Evolutionary conservation across 2,797 vertebrate genomes (phyloP).

Genomic region (Acomys russatus): DNA sequence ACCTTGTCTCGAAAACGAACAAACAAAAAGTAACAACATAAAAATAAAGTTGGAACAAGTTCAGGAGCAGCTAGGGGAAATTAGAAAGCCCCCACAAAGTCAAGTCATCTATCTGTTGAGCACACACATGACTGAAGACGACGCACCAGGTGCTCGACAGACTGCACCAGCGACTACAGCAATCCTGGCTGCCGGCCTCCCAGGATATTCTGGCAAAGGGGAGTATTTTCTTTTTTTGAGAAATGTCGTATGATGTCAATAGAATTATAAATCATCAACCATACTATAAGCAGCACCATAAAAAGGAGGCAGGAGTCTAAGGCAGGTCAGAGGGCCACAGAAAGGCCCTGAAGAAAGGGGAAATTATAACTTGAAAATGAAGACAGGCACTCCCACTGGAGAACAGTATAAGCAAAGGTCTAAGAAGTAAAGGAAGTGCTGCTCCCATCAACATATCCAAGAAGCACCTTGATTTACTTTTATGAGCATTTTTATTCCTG

Average conservation of each 20-base stretch:
- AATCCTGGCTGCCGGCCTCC: background rate
- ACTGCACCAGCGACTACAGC: background rate
- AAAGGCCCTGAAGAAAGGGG: background rate
- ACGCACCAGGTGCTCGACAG: background rate
- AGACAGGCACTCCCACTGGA: background rate
- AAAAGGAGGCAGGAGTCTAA: background rate
- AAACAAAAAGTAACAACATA: too few species aligned
- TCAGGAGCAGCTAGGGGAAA: too few species aligned
- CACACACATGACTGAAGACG: background rate
- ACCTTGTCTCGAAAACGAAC: too few species aligned
- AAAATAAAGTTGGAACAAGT: too few species aligned
- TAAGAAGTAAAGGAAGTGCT: background rate
- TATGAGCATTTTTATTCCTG: background rate
- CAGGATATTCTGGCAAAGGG: slow-evolving; percentile 5
- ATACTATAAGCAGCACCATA: background rate
- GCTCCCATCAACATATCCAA: background rate
- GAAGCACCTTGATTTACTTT: background rate
- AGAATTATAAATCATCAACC: slow-evolving; percentile 19
- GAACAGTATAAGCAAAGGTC: background rate
- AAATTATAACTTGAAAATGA: background rate
- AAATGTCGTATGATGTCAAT: background rate
- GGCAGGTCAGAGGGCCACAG: background rate
- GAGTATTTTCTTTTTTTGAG: background rate
- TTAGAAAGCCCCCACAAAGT: too few species aligned
- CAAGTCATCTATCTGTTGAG: too few species aligned